A percentile compares a stretch with the other conserved stretches of the same genome.
These are phyloP conservation scores for Eilema depressum DNA, from an alignment of 2,888 invertebrate species.

Conservation along the genomic window DNA sequence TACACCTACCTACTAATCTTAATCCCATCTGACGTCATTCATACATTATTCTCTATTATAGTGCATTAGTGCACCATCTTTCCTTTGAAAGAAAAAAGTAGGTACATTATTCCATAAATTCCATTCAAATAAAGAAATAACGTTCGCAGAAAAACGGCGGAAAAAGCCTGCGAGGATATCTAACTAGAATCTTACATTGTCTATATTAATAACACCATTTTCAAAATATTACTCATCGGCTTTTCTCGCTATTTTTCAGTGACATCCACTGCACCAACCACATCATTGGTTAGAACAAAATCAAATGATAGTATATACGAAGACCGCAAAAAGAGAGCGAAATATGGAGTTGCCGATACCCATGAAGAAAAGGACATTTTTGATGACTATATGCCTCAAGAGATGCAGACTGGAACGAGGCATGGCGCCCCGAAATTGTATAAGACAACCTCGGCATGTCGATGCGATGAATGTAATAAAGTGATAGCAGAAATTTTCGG, in stretches of 20 bases:
- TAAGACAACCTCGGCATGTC: conserved; percentile 2
- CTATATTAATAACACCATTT: background rate
- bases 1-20: too few relatives aligned
- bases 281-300: conserved; percentile 42
- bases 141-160: conserved; percentile 57
- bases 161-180: conserved; percentile 49
- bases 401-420: background rate
- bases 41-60: too few relatives aligned
- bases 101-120: too few relatives aligned
- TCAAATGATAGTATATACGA: conserved; percentile 31
- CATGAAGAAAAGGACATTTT: conserved; percentile 8
- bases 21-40: too few relatives aligned
- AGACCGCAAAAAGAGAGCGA: background rate
- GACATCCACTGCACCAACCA: conserved; percentile 36
- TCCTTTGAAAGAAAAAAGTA: too few relatives aligned
- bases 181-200: background rate
- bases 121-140: background rate
- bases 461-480: conserved; percentile 18
- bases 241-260: conserved; percentile 70
- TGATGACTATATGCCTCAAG: background rate
- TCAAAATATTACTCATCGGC: conserved; percentile 49
- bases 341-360: background rate
- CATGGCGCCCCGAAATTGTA: conserved; percentile 13
- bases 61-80: too few relatives aligned
- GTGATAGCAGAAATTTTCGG: conserved; percentile 25